Conservation (phyloP, 2,113 vertebrate species). For the Zosterops borbonicus region DNA sequence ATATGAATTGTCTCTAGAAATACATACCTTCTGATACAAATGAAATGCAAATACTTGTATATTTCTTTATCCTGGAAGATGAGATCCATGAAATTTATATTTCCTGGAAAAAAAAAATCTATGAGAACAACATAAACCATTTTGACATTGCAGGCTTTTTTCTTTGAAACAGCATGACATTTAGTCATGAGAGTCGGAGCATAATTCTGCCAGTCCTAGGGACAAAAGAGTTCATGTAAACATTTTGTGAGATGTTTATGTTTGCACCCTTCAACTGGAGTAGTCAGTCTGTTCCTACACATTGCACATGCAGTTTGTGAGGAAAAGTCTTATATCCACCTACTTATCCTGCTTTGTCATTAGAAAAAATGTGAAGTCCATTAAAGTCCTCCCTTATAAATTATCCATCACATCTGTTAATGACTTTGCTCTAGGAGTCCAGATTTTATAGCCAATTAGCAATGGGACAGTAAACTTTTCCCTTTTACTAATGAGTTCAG, state of each 20-base stretch:
- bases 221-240: not conserved
- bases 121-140: not conserved
- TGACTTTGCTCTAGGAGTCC: not conserved
- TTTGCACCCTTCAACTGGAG: not conserved
- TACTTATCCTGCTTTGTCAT: not conserved
- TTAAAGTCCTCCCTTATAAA: not conserved
- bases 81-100: not conserved
- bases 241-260: not conserved
- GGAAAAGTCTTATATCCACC: not conserved
- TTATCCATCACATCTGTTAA: not conserved
- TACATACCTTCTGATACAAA: not conserved
- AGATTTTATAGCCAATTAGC: slow-evolving; percentile 14
- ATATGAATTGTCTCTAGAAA: not conserved
- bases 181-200: not conserved
- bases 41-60: not conserved
- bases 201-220: not conserved
- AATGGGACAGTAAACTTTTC: not conserved
- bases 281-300: not conserved
- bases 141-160: not conserved
- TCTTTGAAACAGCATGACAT: not conserved
- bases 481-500: not conserved
- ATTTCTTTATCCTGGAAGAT: not conserved
- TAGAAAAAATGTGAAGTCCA: not conserved
- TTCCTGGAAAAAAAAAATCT: not conserved
- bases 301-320: not conserved